A percentile compares a stretch with the other conserved stretches of the same genome.
phyloP scores from a whole-genome alignment of 2,113 vertebrate species.

The Solea solea region DNA sequence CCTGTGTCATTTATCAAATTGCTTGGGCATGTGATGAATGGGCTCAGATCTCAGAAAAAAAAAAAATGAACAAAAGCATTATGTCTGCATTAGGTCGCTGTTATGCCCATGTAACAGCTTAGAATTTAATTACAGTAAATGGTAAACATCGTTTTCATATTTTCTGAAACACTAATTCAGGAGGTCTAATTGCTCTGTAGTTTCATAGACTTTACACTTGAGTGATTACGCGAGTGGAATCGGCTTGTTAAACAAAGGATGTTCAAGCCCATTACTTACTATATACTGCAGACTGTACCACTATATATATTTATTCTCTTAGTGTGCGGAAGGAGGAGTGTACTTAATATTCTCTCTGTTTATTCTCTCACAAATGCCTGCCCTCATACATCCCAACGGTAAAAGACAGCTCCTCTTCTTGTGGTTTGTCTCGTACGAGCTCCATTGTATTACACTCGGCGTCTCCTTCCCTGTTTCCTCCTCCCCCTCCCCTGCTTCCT shows the following conservation, averaged over 20 bases:
- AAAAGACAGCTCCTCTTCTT: constrained; percentile 57
- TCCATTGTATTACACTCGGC: constrained; percentile 66
- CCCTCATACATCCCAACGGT: constrained; percentile 47
- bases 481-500: constrained; percentile 26
- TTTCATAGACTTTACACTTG: constrained; percentile 57
- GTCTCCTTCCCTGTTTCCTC: constrained; percentile 43
- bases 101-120: constrained; percentile 55
- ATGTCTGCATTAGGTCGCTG: constrained; percentile 61
- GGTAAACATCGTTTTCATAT: constrained; percentile 66
- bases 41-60: constrained; percentile 61
- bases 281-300: constrained; percentile 19
- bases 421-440: constrained; percentile 70
- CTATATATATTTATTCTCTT: constrained; percentile 14
- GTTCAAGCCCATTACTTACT: constrained; percentile 58
- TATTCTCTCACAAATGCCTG: constrained; percentile 56
- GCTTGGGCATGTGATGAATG: constrained; percentile 73
- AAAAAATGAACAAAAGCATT: constrained; percentile 50
- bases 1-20: constrained; percentile 77
- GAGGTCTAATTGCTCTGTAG: constrained; percentile 62
- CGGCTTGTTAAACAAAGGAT: constrained; percentile 55
- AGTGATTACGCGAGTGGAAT: constrained; percentile 56
- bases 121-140: constrained; percentile 67
- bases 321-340: constrained; percentile 43
- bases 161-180: constrained; percentile 59
- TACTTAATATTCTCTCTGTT: constrained; percentile 60